Conservation (phyloP, 2,888 invertebrate genomes). For the Mythimna vitellina region DNA sequence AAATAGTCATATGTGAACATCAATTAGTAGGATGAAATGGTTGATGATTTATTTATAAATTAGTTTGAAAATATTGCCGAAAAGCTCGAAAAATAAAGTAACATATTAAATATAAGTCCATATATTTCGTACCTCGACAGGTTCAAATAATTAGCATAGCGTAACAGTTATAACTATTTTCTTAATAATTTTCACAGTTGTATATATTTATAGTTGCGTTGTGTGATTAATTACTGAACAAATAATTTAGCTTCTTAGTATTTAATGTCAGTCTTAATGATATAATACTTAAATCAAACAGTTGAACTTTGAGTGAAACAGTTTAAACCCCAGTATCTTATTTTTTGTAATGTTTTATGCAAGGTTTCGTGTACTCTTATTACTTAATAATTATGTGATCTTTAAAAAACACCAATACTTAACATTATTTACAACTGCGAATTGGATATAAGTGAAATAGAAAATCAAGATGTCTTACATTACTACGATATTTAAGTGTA, state of each 20-base stretch:
- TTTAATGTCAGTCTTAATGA: constrained; percentile 22
- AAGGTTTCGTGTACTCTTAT: constrained; percentile 15
- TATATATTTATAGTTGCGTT: constrained; percentile 28
- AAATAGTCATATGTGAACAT: neutral
- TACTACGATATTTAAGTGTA: constrained; percentile 38
- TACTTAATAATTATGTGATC: constrained; percentile 45
- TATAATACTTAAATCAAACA: constrained; percentile 25
- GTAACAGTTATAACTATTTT: constrained; percentile 39
- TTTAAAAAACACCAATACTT: constrained; percentile 39
- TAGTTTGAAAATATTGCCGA: neutral
- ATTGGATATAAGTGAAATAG: constrained; percentile 26
- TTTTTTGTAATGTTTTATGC: constrained; percentile 11
- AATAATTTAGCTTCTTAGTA: constrained; percentile 42
- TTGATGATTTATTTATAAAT: neutral
- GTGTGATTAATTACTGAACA: constrained; percentile 44
- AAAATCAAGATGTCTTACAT: constrained; percentile 20
- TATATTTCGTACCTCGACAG: constrained; percentile 22
- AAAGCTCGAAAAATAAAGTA: constrained; percentile 1
- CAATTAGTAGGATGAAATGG: neutral
- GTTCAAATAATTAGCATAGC: constrained; percentile 25
- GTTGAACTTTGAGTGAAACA: constrained; percentile 16
- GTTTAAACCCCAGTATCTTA: constrained; percentile 27
- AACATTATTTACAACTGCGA: constrained; percentile 21
- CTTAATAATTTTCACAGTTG: constrained; percentile 47
- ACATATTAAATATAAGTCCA: neutral